phyloP scores from a whole-genome alignment of 2,113 vertebrate species.

The Brachyhypopomus gauderio region DNA sequence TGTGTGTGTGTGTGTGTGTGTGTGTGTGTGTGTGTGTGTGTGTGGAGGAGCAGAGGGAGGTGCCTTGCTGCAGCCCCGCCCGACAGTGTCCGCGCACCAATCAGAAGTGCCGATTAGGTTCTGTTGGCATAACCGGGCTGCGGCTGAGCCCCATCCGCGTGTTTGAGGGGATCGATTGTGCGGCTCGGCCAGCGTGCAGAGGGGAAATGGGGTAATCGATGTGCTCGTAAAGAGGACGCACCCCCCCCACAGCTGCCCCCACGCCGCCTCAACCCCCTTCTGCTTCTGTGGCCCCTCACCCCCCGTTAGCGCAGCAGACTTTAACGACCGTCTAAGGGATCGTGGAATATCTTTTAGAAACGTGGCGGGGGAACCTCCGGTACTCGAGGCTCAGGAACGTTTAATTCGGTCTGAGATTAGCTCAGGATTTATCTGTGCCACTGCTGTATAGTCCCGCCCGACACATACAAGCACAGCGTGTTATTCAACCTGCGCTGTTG shows the following conservation, averaged over 20 bases:
- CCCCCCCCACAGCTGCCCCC: not conserved
- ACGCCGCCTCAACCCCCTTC: not conserved
- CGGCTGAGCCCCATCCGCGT: conserved; percentile 1
- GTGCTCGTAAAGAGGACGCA: conserved; percentile 43
- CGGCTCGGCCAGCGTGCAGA: conserved; percentile 52
- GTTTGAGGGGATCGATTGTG: conserved; percentile 39
- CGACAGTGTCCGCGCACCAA: not conserved
- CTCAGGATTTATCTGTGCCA: conserved; percentile 39
- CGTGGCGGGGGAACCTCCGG: not conserved
- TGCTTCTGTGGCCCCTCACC: not conserved
- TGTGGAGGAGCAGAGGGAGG: not conserved
- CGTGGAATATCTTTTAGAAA: conserved; percentile 6
- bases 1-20: not conserved
- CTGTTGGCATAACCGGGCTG: not conserved
- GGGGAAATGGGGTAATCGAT: conserved; percentile 53
- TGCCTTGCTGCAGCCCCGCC: not conserved
- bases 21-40: not conserved
- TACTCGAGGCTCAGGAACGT: conserved; percentile 34
- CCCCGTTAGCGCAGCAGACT: conserved; percentile 20
- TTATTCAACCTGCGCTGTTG: not conserved
- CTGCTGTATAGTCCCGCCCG: conserved; percentile 30
- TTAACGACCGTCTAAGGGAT: conserved; percentile 20
- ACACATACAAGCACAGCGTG: conserved; percentile 8
- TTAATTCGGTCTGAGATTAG: conserved; percentile 41
- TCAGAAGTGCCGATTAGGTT: not conserved